These are phyloP conservation scores for Emydura subglobosa DNA, from an alignment of 2,113 vertebrate genomes.

Conservation along the genomic window DNA sequence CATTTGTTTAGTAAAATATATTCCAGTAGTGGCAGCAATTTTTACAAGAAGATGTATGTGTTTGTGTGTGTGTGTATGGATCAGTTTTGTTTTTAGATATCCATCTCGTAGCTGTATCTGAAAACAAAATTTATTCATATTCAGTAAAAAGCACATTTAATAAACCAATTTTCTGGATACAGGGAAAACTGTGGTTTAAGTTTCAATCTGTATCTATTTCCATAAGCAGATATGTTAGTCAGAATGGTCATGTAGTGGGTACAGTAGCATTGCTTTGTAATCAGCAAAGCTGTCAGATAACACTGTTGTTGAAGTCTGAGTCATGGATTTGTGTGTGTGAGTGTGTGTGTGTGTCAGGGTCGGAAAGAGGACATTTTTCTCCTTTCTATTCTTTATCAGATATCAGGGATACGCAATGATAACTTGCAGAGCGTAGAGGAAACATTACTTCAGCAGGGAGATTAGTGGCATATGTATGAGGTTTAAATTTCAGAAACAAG, in stretches of 20 bases:
- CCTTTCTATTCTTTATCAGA: not conserved
- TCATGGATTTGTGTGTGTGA: not conserved
- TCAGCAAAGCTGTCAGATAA: not conserved
- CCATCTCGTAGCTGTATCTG: not conserved
- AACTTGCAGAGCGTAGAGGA: not conserved
- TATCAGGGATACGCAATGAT: not conserved
- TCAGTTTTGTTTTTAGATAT: constrained; percentile 5
- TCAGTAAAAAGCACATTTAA: not conserved
- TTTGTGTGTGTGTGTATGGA: not conserved
- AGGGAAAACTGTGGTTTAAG: not conserved
- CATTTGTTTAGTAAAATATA: constrained; percentile 47
- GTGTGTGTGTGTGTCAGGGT: not conserved
- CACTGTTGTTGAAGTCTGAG: not conserved
- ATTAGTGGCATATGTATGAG: not conserved
- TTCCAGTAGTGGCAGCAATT: not conserved
- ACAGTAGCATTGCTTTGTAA: not conserved
- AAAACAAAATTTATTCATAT: not conserved
- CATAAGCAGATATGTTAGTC: not conserved
- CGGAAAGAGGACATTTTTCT: fast-evolving
- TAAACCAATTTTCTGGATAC: not conserved
- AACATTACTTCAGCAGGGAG: not conserved
- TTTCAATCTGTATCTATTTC: not conserved
- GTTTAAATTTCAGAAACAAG: fast-evolving
- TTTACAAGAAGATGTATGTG: not conserved
- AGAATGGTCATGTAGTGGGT: not conserved